Evolutionary conservation across 1,140 invertebrate species (phyloP).

Genomic region (Acyrthosiphon pisum): DNA sequence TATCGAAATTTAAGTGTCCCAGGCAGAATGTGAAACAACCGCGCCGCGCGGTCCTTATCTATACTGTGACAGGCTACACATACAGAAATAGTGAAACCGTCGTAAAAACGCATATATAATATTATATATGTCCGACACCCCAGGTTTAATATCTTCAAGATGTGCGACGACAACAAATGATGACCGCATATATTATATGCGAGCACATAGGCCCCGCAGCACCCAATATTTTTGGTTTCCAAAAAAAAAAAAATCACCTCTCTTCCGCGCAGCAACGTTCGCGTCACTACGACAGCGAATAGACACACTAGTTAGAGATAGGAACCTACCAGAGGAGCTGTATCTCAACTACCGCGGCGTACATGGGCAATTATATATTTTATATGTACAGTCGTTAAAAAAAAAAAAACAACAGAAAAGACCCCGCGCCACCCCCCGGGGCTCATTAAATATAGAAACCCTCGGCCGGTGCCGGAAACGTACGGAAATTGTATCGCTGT

Average conservation of each 20-base stretch:
- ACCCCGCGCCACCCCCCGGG: neutral
- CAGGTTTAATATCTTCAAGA: slow-evolving; percentile 45
- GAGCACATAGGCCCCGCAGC: neutral
- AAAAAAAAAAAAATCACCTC: neutral
- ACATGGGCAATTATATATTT: neutral
- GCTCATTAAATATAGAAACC: slow-evolving; percentile 17
- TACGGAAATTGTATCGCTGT: neutral
- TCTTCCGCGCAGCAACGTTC: neutral
- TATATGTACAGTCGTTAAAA: neutral
- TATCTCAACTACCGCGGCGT: neutral
- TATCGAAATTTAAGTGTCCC: slow-evolving; percentile 23
- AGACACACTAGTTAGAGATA: neutral
- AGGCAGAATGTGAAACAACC: neutral
- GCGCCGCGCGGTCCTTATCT: neutral
- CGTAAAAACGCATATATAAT: neutral
- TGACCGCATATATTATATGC: neutral
- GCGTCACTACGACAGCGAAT: neutral
- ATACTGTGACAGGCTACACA: neutral
- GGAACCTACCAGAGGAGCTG: no score
- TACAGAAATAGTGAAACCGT: neutral
- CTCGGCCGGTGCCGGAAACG: neutral
- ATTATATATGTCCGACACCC: neutral
- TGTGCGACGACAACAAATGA: slow-evolving; percentile 1
- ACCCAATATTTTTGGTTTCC: neutral
- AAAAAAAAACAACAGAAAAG: neutral